Percentiles rank a stretch among this genome's conserved stretches.
Conservation (phyloP, 1,140 invertebrate genomes). For the Battus philenor region DNA sequence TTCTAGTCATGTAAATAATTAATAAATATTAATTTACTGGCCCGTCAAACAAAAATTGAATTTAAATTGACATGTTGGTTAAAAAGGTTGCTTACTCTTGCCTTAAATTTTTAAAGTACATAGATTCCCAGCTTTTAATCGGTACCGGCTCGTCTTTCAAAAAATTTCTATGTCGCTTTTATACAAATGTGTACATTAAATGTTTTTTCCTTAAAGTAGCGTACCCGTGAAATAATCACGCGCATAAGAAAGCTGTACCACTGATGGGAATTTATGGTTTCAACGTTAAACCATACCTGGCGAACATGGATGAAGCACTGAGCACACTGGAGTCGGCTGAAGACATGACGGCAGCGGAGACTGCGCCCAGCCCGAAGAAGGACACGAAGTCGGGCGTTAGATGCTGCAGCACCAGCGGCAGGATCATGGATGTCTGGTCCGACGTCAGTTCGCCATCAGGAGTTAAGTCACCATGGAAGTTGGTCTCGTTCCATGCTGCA, state of each 20-base stretch:
- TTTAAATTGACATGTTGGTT: no score
- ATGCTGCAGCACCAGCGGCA: constrained; percentile 97
- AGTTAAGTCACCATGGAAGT: constrained; percentile 83
- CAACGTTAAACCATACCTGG: constrained; percentile 78
- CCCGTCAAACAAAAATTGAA: no score
- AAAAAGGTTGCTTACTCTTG: no score
- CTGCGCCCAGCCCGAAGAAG: constrained; percentile 98
- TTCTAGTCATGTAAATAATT: no score
- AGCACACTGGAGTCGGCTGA: constrained; percentile 98
- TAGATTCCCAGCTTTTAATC: no score
- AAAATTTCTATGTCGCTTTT: no score
- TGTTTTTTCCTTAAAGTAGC: no score
- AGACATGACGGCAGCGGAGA: constrained; percentile 98
- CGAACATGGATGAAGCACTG: constrained; percentile 98
- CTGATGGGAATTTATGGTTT: not conserved
- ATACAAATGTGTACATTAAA: no score
- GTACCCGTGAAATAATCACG: no score
- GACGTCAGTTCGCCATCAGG: constrained; percentile 78
- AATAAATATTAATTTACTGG: no score
- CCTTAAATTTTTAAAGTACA: no score
- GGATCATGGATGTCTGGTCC: constrained; percentile 92
- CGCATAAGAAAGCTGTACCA: not conserved
- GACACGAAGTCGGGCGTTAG: constrained; percentile 95
- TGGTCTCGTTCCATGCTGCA: constrained; percentile 95
- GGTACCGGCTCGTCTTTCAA: no score